These are phyloP conservation scores for Acrossocheilus fasciatus DNA, from an alignment of 2,797 vertebrate genomes.

Conservation along the genomic window DNA sequence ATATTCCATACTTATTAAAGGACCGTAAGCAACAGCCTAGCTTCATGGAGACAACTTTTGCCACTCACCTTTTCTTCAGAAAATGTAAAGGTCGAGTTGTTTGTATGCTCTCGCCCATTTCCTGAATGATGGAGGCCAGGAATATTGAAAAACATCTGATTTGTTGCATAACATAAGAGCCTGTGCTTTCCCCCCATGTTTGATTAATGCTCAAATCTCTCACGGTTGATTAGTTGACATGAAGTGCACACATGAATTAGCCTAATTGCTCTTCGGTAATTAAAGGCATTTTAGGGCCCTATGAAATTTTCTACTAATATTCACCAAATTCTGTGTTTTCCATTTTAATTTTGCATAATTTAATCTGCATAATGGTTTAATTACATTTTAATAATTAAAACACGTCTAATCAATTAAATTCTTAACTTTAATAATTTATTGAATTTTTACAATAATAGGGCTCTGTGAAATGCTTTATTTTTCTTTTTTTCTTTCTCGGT, in stretches of 20 bases:
- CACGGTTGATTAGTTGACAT: conserved; percentile 49
- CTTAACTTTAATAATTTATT: no score
- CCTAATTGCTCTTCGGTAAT: conserved; percentile 57
- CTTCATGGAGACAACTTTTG: not conserved
- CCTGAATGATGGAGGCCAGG: not conserved
- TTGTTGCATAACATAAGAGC: conserved; percentile 9
- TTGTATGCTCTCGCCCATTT: not conserved
- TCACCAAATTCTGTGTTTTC: no score
- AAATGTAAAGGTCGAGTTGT: not conserved
- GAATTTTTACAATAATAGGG: not conserved
- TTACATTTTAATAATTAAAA: not conserved
- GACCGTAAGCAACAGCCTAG: not conserved
- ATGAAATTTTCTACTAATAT: not conserved
- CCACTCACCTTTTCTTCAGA: not conserved
- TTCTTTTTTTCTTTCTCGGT: no score
- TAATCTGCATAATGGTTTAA: not conserved
- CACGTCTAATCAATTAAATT: not conserved
- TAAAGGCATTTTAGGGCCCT: conserved; percentile 9
- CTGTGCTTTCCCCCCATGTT: conserved; percentile 14
- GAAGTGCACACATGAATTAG: conserved; percentile 43
- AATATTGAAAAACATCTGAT: not conserved
- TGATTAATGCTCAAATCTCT: conserved; percentile 49
- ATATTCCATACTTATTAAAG: not conserved
- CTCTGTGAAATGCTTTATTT: no score
- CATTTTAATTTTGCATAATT: not conserved